phyloP scores from a whole-genome alignment of 2,113 vertebrate genomes.

The Lagopus muta region DNA sequence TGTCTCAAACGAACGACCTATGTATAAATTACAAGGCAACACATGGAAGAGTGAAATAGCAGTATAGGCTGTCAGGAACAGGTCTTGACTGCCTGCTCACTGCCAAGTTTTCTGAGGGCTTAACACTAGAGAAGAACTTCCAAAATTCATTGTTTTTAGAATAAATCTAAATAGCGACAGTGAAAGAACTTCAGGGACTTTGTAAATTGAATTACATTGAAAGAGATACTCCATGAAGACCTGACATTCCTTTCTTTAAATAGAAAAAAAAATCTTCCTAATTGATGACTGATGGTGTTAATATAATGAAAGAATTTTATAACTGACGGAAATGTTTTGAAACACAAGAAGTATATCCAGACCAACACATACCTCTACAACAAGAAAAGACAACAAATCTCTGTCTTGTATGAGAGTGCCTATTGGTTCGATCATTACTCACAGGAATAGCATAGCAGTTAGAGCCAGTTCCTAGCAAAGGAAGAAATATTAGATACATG shows the following conservation, averaged over 20 bases:
- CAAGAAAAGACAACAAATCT: neutral
- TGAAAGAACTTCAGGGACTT: neutral
- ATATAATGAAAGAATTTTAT: neutral
- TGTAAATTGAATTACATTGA: neutral
- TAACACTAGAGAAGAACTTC: neutral
- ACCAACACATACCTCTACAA: neutral
- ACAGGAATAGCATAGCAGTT: neutral
- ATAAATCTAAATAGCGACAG: constrained; percentile 23
- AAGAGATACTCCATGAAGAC: neutral
- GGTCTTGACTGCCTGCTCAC: neutral
- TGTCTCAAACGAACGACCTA: neutral
- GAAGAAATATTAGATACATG: neutral
- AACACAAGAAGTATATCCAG: neutral
- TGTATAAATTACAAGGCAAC: neutral
- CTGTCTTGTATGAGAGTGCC: neutral
- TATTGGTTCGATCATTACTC: neutral
- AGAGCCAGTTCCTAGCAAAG: neutral
- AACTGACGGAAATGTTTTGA: neutral
- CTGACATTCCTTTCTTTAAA: neutral
- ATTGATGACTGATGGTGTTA: neutral
- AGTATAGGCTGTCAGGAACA: neutral
- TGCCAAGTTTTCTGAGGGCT: neutral
- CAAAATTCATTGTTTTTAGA: constrained; percentile 32
- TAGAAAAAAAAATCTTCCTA: neutral
- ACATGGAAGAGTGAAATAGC: neutral